Conservation (phyloP, 2,797 vertebrate genomes). For the Lutjanus campechanus region DNA sequence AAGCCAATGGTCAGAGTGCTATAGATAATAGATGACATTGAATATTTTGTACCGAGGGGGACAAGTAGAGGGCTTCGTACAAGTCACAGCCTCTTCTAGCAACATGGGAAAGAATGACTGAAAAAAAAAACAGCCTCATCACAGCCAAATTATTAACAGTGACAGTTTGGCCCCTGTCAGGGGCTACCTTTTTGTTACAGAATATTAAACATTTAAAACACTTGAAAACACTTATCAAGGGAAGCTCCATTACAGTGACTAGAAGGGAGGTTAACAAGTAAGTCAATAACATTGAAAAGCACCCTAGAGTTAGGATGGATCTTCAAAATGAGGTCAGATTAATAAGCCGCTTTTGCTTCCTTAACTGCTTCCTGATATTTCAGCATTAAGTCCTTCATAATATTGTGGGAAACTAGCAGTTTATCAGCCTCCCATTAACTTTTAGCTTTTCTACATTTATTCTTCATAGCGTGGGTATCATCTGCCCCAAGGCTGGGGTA, state of each 20-base stretch:
- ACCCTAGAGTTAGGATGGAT: constrained; percentile 65
- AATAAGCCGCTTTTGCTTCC: constrained; percentile 58
- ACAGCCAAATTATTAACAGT: constrained; percentile 39
- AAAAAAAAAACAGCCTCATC: constrained; percentile 44
- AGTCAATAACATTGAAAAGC: constrained; percentile 73
- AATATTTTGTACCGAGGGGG: constrained; percentile 6
- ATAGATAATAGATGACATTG: neutral
- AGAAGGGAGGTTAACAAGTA: constrained; percentile 65
- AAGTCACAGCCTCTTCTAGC: constrained; percentile 16
- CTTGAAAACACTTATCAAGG: constrained; percentile 60
- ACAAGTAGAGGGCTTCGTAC: constrained; percentile 10
- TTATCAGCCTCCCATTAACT: constrained; percentile 53
- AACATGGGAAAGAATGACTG: constrained; percentile 23
- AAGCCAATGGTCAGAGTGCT: neutral
- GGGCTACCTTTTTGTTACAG: constrained; percentile 44
- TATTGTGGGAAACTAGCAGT: constrained; percentile 47
- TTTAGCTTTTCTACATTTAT: constrained; percentile 49
- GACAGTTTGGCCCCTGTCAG: constrained; percentile 46
- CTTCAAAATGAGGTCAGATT: constrained; percentile 68
- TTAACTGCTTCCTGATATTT: constrained; percentile 65
- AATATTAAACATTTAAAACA: constrained; percentile 66
- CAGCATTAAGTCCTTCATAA: constrained; percentile 47
- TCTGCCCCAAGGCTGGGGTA: neutral
- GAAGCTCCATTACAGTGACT: constrained; percentile 61
- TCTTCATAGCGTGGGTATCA: constrained; percentile 25